Conservation (phyloP, 2,888 invertebrate genomes). For the Tetragonula carbonaria region DNA sequence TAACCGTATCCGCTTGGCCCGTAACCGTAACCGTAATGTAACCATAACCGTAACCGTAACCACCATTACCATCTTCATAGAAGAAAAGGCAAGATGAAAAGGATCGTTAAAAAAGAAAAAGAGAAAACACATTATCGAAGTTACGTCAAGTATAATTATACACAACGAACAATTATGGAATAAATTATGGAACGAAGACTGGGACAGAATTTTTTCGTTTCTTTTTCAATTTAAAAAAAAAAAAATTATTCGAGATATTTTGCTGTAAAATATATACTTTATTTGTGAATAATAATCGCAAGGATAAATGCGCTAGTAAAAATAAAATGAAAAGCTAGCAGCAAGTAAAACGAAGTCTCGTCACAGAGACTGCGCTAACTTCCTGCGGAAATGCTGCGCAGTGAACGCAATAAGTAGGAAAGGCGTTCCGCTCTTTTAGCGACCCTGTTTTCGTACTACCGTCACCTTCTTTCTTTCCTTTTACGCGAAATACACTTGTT, state of each 20-base stretch:
- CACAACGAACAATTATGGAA: neutral
- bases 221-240: neutral
- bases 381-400: constrained; percentile 72
- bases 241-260: neutral
- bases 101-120: constrained; percentile 6
- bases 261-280: neutral
- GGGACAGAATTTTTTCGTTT: neutral
- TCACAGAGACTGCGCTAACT: constrained; percentile 76
- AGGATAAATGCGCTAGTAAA: neutral
- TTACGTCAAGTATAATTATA: neutral
- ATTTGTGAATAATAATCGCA: neutral
- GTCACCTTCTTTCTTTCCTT: neutral
- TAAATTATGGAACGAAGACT: neutral
- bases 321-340: neutral
- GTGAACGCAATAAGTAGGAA: constrained; percentile 33
- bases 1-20: constrained; percentile 1
- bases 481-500: neutral
- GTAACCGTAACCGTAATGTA: constrained; percentile 17
- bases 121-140: neutral
- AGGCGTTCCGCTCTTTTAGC: constrained; percentile 51
- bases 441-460: constrained; percentile 36
- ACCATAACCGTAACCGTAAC: constrained; percentile 20
- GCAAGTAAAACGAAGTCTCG: constrained; percentile 38
- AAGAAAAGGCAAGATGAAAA: neutral
- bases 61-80: constrained; percentile 2